phyloP scores from a whole-genome alignment of 1,140 invertebrate species.

The Propsilocerus akamusi region DNA sequence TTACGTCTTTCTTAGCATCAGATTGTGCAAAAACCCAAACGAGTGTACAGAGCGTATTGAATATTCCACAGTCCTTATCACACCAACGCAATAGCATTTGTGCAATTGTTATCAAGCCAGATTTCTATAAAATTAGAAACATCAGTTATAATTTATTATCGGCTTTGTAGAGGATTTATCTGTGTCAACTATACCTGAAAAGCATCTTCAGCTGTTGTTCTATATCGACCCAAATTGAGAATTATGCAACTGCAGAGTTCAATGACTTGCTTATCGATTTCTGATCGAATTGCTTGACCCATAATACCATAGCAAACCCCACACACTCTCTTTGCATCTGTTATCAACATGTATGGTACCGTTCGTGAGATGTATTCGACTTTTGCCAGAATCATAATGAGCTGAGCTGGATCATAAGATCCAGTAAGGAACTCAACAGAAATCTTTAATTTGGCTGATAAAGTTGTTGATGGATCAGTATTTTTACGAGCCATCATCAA shows the following conservation, averaged over 20 bases:
- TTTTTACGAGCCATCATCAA: conserved; percentile 25
- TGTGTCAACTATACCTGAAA: conserved; percentile 4
- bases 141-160: conserved; percentile 7
- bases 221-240: conserved; percentile 21
- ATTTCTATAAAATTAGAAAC: conserved; percentile 18
- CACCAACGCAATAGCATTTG: conserved; percentile 37
- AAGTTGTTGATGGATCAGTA: conserved; percentile 25
- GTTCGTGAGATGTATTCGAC: conserved; percentile 20
- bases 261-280: conserved; percentile 23
- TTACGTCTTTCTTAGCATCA: conserved; percentile 28
- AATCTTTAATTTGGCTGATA: conserved; percentile 16
- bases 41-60: conserved; percentile 37
- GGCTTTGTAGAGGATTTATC: not conserved
- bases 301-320: conserved; percentile 23
- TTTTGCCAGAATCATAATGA: conserved; percentile 6
- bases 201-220: conserved; percentile 6
- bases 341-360: conserved; percentile 19
- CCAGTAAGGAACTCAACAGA: conserved; percentile 15
- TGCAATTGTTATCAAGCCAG: conserved; percentile 19
- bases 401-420: conserved; percentile 16
- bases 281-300: conserved; percentile 23
- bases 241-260: conserved; percentile 23
- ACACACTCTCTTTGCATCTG: conserved; percentile 19
- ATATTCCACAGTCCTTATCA: conserved; percentile 37
- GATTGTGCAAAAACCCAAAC: conserved; percentile 41